Evolutionary conservation across 2,888 invertebrate genomes (phyloP), one percentile per base, ranked within the genome.

Genomic region (Pterostichus madidus): DNA sequence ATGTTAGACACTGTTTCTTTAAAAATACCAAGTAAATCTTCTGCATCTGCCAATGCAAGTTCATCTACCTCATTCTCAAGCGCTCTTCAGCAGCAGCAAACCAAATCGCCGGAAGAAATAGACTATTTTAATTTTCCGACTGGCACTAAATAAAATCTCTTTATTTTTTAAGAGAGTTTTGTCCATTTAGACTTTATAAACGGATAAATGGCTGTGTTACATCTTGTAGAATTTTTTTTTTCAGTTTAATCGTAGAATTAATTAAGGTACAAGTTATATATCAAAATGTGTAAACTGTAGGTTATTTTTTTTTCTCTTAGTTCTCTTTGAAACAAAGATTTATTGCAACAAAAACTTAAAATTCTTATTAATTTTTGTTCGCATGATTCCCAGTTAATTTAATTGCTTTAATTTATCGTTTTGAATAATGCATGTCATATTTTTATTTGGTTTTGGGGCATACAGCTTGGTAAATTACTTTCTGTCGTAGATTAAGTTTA

Each of bases 1-100:
- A 84, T 85, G 35, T 85, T 86, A 0, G 89, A 89, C 84, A 86
- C 86, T 17, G 88, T 89, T 15, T 86, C 88, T 56, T 86, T 89
- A 81, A 88, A 87, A 85, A 76, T 87, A 49, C 85, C 86, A 15
- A 53, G 56, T 39, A 64, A 77, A 76, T 64, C 76, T 53, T 61
- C 73, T 39, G 32, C 64, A 71, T 35, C 78, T 24, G n/a, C 84
- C 32, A 52, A 75, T 31, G 35, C 81, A 15, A 49, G 56, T n/a
- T 64, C 78, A 71, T 39, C 59, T 78, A 77, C 81, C 73, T 39
- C 84, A 46, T 46, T 78, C 35, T 46, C 77, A 32, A 71, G 39
- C 61, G 44, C 68, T n/a, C n/a, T 83, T 17, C 85, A 84, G 75
- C 84, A 86, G 84, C 85, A 86, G n/a, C 56, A 80, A 64, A 56